Evolutionary conservation across 2,113 vertebrate species (phyloP).

Genomic region (Nanger granti): DNA sequence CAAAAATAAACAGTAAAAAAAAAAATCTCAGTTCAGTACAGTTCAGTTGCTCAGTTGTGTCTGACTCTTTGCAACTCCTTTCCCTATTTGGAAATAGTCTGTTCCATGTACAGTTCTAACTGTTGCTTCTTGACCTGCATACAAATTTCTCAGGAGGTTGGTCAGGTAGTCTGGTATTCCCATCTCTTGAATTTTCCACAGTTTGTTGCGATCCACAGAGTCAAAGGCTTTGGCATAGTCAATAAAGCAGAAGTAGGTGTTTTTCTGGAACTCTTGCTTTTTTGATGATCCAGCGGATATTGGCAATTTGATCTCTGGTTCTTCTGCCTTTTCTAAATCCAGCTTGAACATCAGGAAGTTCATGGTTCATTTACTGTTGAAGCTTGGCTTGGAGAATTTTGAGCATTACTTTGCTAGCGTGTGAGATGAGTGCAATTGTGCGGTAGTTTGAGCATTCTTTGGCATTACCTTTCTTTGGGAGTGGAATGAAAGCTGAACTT

Average conservation of each 20-base stretch:
- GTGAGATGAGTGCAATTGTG: background rate
- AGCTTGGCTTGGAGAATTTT: background rate
- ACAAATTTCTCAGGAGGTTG: background rate
- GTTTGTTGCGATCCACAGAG: background rate
- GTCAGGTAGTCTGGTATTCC: background rate
- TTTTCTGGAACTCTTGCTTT: background rate
- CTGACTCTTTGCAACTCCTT: background rate
- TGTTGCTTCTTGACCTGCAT: background rate
- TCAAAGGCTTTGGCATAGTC: background rate
- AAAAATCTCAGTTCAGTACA: no score
- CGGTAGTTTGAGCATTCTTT: background rate
- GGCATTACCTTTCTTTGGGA: background rate
- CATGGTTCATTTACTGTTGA: background rate
- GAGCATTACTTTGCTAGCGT: background rate
- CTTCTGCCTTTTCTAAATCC: background rate
- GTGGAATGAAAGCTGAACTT: background rate
- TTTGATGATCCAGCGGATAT: fast-evolving
- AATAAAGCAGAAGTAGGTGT: background rate
- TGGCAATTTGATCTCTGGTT: background rate
- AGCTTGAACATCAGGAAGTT: background rate
- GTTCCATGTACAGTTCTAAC: background rate
- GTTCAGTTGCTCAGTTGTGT: background rate
- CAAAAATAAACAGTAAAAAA: no score
- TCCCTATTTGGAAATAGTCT: background rate
- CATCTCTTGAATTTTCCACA: background rate